Evolutionary conservation across 2,888 invertebrate species (phyloP), one percentile per base, ranked within the genome.

Genomic region (Agrypnus murinus): DNA sequence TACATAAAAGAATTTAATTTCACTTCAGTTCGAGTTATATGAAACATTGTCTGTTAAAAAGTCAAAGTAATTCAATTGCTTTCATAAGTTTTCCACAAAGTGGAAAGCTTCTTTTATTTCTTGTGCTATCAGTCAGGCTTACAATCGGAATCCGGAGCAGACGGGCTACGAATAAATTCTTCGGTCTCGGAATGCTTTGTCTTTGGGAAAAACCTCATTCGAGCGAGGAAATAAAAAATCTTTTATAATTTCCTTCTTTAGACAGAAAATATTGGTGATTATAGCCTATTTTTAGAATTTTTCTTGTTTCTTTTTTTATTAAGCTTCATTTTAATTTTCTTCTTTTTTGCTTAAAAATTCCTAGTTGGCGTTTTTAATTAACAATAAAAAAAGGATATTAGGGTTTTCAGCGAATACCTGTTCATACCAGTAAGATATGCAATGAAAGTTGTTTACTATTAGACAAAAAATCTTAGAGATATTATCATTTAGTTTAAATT

Each of bases 1-100:
- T 12, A 65, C 53, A 65, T 43, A 57, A 65, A 65, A 43, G 65
- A 65, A 65, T 65, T 65, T 65, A 65, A 65, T 65, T 55, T 55
- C 38, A 34, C 36, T 55, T 34, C 55, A 17, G 50, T 36, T 55
- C 55, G 36, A 65, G 64, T 57, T 65, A 34, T 45, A 65, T 65
- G 64, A 65, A 57, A 57, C 64, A 65, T 65, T 57, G 36, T 53
- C 64, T 45, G 58, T 46, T 48, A 58, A 58, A 64, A 65, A 46
- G 57, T 58, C 65, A 65, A 65, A 65, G 65, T 65, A 58, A 65
- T 65, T 65, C 58, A 58, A 65, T 65, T 65, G 58, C 65, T 57
- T 65, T 65, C 57, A 65, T 65, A 65, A 65, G 65, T 65, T 65
- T 38, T 65, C 65, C 58, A 58, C 65, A 46, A 65, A 65, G 65